phyloP scores from a whole-genome alignment of 1,140 invertebrate genomes.

The Daktulosphaira vitifoliae region DNA sequence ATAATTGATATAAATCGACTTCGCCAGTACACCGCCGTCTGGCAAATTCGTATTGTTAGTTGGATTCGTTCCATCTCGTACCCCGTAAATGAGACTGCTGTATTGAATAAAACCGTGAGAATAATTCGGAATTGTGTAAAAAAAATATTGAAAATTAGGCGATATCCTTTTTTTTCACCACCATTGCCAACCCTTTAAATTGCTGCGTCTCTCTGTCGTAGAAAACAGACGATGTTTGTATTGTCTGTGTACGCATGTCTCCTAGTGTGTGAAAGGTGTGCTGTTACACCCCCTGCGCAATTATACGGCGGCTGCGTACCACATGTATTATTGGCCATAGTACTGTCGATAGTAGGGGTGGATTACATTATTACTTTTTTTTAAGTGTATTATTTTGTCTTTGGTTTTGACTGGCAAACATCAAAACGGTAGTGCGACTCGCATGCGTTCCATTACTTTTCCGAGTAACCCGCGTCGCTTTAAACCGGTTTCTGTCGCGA shows the following conservation, averaged over 20 bases:
- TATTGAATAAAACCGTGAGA: constrained; percentile 24
- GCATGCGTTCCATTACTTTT: too few relatives aligned
- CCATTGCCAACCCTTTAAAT: constrained; percentile 24
- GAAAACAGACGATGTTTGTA: constrained; percentile 20
- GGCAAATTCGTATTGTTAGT: constrained; percentile 25
- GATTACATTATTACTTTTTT: constrained; percentile 10
- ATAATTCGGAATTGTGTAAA: constrained; percentile 1
- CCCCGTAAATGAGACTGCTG: constrained; percentile 6
- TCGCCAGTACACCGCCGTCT: not conserved
- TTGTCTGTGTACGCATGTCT: constrained; percentile 8
- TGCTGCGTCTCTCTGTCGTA: constrained; percentile 15
- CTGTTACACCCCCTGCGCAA: constrained; percentile 32
- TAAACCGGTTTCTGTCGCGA: not conserved
- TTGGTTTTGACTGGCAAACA: too few relatives aligned
- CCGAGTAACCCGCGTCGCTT: too few relatives aligned
- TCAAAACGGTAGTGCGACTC: too few relatives aligned
- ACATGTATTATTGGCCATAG: not conserved
- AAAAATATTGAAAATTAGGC: constrained; percentile 32
- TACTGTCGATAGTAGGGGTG: not conserved
- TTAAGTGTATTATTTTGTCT: not conserved
- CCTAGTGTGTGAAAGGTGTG: constrained; percentile 23
- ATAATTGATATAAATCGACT: constrained; percentile 32
- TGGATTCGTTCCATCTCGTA: constrained; percentile 19
- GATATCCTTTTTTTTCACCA: constrained; percentile 21
- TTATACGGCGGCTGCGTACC: constrained; percentile 29